These are phyloP conservation scores for Sebastes matsubarae DNA, from an alignment of 2,797 vertebrate species.

Conservation along the genomic window DNA sequence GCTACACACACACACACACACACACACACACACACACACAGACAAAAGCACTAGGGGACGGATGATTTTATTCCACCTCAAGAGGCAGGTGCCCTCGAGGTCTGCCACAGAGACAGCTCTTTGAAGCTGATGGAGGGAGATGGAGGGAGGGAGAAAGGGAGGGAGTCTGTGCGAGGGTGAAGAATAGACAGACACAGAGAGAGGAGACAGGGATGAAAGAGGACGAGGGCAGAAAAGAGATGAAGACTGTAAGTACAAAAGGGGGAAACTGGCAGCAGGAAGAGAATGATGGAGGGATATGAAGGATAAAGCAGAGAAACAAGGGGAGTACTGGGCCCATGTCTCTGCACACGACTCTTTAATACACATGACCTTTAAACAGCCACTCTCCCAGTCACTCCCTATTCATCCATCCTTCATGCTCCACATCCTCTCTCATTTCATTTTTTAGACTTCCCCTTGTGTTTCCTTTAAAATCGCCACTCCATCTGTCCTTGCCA, in stretches of 20 bases:
- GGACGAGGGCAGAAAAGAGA: conserved; percentile 10
- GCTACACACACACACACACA: neutral
- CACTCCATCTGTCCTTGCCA: neutral
- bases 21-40: conserved; percentile 19
- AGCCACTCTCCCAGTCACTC: conserved; percentile 21
- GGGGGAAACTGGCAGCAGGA: conserved; percentile 26
- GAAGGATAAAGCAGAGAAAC: conserved; percentile 27
- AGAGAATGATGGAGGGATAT: conserved; percentile 26
- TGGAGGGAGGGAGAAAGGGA: conserved; percentile 27
- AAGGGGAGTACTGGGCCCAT: conserved; percentile 1
- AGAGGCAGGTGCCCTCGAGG: conserved; percentile 73
- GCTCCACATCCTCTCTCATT: neutral
- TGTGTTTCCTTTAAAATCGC: neutral
- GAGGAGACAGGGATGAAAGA: conserved; percentile 33
- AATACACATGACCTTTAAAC: conserved; percentile 58
- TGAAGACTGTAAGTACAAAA: conserved; percentile 15
- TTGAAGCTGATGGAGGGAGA: conserved; percentile 77
- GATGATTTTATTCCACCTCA: conserved; percentile 73
- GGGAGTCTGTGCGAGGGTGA: neutral
- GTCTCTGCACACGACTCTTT: conserved; percentile 38
- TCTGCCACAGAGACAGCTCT: conserved; percentile 66
- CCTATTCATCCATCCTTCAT: conserved; percentile 34
- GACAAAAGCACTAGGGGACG: conserved; percentile 33
- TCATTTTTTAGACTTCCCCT: neutral
- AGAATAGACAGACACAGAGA: conserved; percentile 15